These are phyloP conservation scores for Brachyopa scutellaris DNA, from an alignment of 2,888 invertebrate species.

Conservation along the genomic window DNA sequence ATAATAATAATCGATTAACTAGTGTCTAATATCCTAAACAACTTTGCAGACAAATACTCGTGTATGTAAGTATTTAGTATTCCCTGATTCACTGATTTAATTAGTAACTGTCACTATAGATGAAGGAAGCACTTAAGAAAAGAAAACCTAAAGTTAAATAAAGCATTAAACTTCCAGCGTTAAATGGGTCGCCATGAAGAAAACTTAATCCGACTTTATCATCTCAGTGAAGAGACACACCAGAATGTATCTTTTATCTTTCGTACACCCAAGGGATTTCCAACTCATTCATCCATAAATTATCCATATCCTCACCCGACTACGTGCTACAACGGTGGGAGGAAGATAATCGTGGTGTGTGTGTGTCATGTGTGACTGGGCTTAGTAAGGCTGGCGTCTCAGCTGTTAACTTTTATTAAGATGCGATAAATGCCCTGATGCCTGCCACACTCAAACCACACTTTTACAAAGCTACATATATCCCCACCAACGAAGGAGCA, in stretches of 20 bases:
- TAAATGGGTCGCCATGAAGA: conserved; percentile 8
- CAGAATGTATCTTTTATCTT: conserved; percentile 20
- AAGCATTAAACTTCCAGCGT: background rate
- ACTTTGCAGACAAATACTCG: background rate
- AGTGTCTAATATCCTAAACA: background rate
- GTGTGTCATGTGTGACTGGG: no score
- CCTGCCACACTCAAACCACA: conserved; percentile 19
- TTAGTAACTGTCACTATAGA: background rate
- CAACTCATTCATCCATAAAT: conserved; percentile 45
- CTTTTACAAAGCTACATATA: conserved; percentile 8
- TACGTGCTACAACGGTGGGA: background rate
- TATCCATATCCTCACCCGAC: conserved; percentile 12
- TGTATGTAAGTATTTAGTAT: background rate
- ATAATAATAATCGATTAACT: background rate
- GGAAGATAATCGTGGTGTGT: no score
- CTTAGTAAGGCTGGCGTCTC: conserved; percentile 21
- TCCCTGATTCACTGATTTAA: background rate
- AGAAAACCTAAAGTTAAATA: conserved; percentile 19
- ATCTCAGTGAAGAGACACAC: background rate
- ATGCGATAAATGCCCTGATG: conserved; percentile 56
- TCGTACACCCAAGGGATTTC: conserved; percentile 17
- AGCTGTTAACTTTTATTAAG: conserved; percentile 56
- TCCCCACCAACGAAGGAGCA: conserved; percentile 6
- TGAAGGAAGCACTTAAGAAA: background rate
- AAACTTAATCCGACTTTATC: conserved; percentile 6